Evolutionary conservation across 2,113 vertebrate species (phyloP), one percentile per base, ranked within the genome.

Genomic region (Lamprotornis superbus): DNA sequence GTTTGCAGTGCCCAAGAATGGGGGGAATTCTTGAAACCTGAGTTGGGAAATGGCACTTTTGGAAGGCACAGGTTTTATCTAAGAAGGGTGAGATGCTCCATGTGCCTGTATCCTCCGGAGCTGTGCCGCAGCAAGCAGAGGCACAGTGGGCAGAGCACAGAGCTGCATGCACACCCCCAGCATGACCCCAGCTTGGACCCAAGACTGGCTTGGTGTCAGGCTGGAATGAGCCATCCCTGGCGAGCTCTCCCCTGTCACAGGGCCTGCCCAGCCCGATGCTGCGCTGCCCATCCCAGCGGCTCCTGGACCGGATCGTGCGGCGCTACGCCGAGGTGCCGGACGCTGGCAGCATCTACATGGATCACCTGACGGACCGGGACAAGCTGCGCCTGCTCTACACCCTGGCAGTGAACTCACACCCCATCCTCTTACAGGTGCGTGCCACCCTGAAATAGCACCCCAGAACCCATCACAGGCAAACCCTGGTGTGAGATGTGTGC

Each of bases 281-380:
- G 83, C 98, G 97, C 82, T 99, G 98, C 80, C 98, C 98, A 0
- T 98, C 98, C 9, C 98, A 99, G 91, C 94, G 98, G 33, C 98
- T 99, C 42, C 93, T 99, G 93, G 98, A 99, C 90, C 97, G 98
- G 10, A 98, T 99, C 55, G 98, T 99, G 82, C 94, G 98, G 35
- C 98, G 98, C 84, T 99, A 98, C 1, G 98, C 98, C 0, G 98
- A 99, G 94, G 98, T 98, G 82, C 93, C 97, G 0, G 98, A 99
- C 0, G 98, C 98, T 3, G 98, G 98, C 40, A 99, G 98, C 90
- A 94, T 98, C 88, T 98, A 98, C 92, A 98, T 99, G 98, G 98
- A 98, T 87, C 98, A 98, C 90, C 98, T 99, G 59, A 98, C 98
- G 0, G 98, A 98, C 31, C 87, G 96, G 11, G 98, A 98, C 96